Evolutionary conservation across 2,888 invertebrate species (phyloP).

Genomic region (Parnassius glacialis): DNA sequence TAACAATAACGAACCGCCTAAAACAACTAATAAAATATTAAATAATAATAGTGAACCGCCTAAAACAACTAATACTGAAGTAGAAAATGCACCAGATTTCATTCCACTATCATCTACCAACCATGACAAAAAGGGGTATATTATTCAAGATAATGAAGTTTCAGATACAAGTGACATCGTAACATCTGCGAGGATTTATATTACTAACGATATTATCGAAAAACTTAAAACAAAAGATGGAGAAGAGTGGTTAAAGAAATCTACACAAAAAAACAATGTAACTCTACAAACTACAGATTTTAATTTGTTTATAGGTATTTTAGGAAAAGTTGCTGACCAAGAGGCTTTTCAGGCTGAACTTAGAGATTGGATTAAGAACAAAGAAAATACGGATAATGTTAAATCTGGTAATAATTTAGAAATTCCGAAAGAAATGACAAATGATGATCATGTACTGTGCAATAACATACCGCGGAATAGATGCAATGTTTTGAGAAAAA

Average conservation of each 20-base stretch:
- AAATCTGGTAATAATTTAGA: slow-evolving; percentile 34
- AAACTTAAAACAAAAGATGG: slow-evolving; percentile 73
- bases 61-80: slow-evolving; percentile 29
- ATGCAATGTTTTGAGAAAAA: slow-evolving; percentile 49
- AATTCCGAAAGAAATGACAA: slow-evolving; percentile 3
- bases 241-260: slow-evolving; percentile 61
- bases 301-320: slow-evolving; percentile 66
- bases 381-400: slow-evolving; percentile 29
- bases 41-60: slow-evolving; percentile 29
- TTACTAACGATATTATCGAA: slow-evolving; percentile 69
- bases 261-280: slow-evolving; percentile 54
- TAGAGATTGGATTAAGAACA: slow-evolving; percentile 55
- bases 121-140: slow-evolving; percentile 61
- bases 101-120: slow-evolving; percentile 56
- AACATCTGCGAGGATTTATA: slow-evolving; percentile 71
- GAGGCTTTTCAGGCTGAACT: slow-evolving; percentile 75
- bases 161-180: slow-evolving; percentile 67
- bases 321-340: slow-evolving; percentile 72
- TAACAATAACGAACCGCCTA: background rate
- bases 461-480: slow-evolving; percentile 60
- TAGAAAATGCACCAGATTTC: slow-evolving; percentile 51
- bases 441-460: slow-evolving; percentile 26
- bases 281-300: slow-evolving; percentile 58
- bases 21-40: slow-evolving; percentile 27
- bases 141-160: slow-evolving; percentile 73